Conservation (phyloP, 2,888 invertebrate species). For the Hybos culiciformis region DNA sequence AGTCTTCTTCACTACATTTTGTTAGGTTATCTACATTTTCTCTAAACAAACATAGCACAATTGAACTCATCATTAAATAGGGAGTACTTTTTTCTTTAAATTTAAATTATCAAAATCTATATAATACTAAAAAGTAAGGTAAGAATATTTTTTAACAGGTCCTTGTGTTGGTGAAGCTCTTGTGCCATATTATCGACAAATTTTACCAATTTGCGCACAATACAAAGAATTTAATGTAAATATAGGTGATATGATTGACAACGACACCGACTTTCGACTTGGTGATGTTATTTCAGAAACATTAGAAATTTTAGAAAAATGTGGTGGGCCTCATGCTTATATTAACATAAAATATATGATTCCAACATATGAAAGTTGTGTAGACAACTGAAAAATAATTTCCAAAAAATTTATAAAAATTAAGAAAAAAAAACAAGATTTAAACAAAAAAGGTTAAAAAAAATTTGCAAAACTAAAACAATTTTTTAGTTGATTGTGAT, state of each 20-base stretch:
- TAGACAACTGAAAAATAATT: not conserved
- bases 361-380: conserved; percentile 91
- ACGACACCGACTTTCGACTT: conserved; percentile 69
- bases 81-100: conserved; percentile 11
- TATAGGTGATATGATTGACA: conserved; percentile 77
- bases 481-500: too few species aligned
- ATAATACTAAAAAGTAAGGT: not conserved
- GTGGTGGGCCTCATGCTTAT: conserved; percentile 90
- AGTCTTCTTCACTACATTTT: not conserved
- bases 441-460: too few species aligned
- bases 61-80: conserved; percentile 11
- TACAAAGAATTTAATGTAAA: conserved; percentile 56
- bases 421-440: too few species aligned
- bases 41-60: not conserved
- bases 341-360: conserved; percentile 98
- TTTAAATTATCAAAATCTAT: too few species aligned
- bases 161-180: conserved; percentile 72
- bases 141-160: conserved; percentile 23
- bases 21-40: not conserved
- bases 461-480: too few species aligned
- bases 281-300: conserved; percentile 88
- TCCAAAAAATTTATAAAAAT: not conserved
- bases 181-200: conserved; percentile 90
- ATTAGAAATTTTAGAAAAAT: conserved; percentile 73
- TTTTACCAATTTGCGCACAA: conserved; percentile 77